phyloP scores from a whole-genome alignment of 2,888 invertebrate species.

The Ectropis crepuscularia region DNA sequence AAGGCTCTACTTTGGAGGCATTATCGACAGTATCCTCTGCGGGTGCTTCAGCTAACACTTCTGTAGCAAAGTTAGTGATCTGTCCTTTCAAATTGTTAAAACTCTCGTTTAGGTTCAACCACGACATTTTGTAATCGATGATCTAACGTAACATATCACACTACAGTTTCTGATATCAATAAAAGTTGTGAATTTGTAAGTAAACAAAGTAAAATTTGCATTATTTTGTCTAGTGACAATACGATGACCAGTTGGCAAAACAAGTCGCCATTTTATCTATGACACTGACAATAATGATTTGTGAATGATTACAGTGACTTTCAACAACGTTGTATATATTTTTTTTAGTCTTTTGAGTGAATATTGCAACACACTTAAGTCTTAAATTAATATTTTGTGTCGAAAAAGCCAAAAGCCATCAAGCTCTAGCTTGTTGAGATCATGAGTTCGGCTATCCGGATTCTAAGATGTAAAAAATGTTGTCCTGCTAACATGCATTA shows the following conservation, averaged over 20 bases:
- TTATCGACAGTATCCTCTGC: conserved; percentile 73
- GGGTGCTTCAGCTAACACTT: conserved; percentile 92
- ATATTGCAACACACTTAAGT: no score
- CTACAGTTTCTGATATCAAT: conserved; percentile 49
- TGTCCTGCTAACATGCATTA: no score
- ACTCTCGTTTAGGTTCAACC: conserved; percentile 88
- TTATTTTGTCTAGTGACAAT: conserved; percentile 77
- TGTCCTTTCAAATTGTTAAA: conserved; percentile 92
- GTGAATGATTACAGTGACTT: neutral
- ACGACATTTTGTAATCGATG: conserved; percentile 83
- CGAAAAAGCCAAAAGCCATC: no score
- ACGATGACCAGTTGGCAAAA: conserved; percentile 83
- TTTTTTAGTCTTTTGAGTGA: neutral
- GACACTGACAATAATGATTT: conserved; percentile 19
- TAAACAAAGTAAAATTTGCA: conserved; percentile 79
- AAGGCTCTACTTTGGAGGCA: conserved; percentile 49
- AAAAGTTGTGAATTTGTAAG: conserved; percentile 54
- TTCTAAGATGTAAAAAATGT: no score
- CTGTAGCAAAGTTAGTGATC: conserved; percentile 94
- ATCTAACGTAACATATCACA: conserved; percentile 66
- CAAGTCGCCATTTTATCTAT: conserved; percentile 58
- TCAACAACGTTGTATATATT: neutral
- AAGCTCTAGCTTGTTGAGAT: no score
- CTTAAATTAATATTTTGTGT: no score
- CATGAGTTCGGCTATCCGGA: no score